These are phyloP conservation scores for Agrenia bidenticulata DNA, from an alignment of 2,888 invertebrate species.

Conservation along the genomic window DNA sequence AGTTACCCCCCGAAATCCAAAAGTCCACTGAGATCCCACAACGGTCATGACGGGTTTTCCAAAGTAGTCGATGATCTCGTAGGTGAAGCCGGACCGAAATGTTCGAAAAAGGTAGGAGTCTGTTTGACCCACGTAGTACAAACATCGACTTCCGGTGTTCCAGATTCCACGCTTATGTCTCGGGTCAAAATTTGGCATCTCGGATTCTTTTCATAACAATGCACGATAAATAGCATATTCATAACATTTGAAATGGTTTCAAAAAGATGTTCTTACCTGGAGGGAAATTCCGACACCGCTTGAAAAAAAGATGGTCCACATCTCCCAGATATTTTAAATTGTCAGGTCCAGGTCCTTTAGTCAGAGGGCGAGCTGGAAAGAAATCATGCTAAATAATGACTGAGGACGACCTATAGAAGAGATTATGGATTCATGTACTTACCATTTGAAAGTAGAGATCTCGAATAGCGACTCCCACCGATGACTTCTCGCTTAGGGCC, in stretches of 20 bases:
- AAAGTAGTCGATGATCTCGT: conserved; percentile 38
- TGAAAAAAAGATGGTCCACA: conserved; percentile 33
- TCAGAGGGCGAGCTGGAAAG: neutral
- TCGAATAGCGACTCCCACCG: conserved; percentile 33
- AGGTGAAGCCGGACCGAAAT: conserved; percentile 26
- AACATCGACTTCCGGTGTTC: conserved; percentile 31
- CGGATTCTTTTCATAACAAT: neutral
- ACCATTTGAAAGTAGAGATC: conserved; percentile 15
- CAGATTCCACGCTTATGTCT: conserved; percentile 35
- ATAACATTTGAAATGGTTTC: neutral
- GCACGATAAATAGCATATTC: neutral
- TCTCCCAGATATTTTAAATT: conserved; percentile 33
- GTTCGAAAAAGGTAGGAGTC: conserved; percentile 14
- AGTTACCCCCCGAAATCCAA: conserved; percentile 34
- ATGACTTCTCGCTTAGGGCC: conserved; percentile 12
- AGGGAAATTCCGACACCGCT: conserved; percentile 34
- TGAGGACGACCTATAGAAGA: no score
- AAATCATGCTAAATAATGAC: neutral
- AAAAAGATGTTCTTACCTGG: conserved; percentile 25
- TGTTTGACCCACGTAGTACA: conserved; percentile 36
- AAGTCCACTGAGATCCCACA: conserved; percentile 27
- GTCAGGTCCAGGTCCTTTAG: conserved; percentile 14
- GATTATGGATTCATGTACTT: no score
- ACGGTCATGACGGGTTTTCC: conserved; percentile 25
- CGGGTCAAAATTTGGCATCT: conserved; percentile 20